Conservation (phyloP, 2,888 invertebrate genomes). For the Ecdyonurus torrentis region DNA sequence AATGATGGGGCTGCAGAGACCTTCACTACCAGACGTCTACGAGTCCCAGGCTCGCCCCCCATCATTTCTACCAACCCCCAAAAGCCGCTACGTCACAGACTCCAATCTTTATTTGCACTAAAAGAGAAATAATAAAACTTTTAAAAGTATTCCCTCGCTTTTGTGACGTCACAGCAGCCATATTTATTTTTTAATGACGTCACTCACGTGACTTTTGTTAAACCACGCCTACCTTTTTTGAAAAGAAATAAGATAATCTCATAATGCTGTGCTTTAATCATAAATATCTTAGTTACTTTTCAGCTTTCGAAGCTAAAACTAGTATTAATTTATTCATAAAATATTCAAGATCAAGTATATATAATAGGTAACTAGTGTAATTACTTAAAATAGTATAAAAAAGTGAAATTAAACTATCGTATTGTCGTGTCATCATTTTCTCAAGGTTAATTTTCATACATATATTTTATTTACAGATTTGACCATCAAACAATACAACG, state of each 20-base stretch:
- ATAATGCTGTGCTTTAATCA: background rate
- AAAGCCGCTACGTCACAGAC: too few species aligned
- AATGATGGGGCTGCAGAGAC: too few species aligned
- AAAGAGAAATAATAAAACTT: background rate
- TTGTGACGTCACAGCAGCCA: background rate
- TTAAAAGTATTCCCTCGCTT: background rate
- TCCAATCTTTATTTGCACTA: too few species aligned
- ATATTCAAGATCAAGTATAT: background rate
- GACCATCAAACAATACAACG: background rate
- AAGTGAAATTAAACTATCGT: background rate
- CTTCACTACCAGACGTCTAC: too few species aligned
- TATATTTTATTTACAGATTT: background rate
- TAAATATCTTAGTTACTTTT: background rate
- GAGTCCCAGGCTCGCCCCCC: too few species aligned
- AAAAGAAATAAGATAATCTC: too few species aligned
- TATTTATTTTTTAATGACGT: background rate
- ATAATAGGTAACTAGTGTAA: background rate
- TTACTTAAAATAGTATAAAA: background rate
- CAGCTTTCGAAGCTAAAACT: background rate
- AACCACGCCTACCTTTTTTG: background rate
- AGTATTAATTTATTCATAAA: background rate
- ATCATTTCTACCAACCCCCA: too few species aligned
- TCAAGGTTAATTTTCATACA: too few species aligned
- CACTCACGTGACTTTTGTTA: background rate
- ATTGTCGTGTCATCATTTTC: background rate